phyloP scores from a whole-genome alignment of 2,888 invertebrate species.

The Saturnia pavonia region DNA sequence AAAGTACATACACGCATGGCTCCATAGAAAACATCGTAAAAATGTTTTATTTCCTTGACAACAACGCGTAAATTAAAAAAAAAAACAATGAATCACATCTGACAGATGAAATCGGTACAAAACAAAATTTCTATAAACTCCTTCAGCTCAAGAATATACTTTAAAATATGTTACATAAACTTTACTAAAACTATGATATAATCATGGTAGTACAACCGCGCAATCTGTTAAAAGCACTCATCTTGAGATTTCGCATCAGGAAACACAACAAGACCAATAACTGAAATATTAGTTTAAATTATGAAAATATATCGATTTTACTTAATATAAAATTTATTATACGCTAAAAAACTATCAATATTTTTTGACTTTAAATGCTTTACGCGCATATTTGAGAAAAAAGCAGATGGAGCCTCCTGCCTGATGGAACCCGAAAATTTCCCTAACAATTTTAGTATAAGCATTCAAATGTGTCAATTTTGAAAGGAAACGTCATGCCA shows the following conservation, averaged over 20 bases:
- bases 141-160: background rate
- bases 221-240: background rate
- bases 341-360: no score
- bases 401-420: no score
- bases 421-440: no score
- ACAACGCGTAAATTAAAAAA: constrained; percentile 18
- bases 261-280: background rate
- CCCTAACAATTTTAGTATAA: no score
- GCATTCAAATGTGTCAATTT: no score
- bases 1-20: constrained; percentile 1
- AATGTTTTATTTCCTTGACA: constrained; percentile 21
- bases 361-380: no score
- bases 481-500: no score
- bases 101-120: constrained; percentile 6
- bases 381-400: no score
- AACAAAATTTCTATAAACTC: background rate
- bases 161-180: background rate
- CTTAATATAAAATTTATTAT: no score
- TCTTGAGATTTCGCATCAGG: background rate
- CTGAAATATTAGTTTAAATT: background rate
- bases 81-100: constrained; percentile 19
- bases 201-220: background rate
- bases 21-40: constrained; percentile 23
- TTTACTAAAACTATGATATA: background rate
- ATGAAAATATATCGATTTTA: background rate